Percentiles rank a stretch among this genome's conserved stretches.
Evolutionary conservation across 2,888 invertebrate species (phyloP).

Genomic region (Lysandra coridon): DNA sequence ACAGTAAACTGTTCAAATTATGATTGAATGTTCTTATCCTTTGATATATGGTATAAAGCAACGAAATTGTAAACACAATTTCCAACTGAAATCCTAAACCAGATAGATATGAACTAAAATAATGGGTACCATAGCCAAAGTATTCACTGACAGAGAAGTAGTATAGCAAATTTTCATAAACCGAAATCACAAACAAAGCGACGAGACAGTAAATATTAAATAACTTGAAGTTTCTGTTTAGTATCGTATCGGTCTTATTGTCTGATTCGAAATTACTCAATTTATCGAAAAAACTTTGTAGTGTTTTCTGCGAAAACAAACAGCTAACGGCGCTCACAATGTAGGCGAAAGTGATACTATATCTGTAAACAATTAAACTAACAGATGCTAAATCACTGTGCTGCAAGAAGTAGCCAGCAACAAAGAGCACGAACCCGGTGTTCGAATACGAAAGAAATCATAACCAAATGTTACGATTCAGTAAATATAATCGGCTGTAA

Average conservation of each 20-base stretch:
- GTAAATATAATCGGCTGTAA: constrained; percentile 3
- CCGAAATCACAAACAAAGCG: not conserved
- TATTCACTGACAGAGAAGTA: not conserved
- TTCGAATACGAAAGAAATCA: not conserved
- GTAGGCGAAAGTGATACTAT: not conserved
- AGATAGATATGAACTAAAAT: not conserved
- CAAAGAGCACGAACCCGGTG: not conserved
- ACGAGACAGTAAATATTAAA: constrained; percentile 4
- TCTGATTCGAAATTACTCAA: not conserved
- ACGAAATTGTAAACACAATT: not conserved
- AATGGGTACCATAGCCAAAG: not conserved
- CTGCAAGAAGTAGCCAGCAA: not conserved
- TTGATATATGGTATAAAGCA: constrained; percentile 1
- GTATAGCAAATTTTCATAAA: not conserved
- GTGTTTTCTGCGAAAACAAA: not conserved
- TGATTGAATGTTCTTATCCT: not conserved
- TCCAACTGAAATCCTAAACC: not conserved
- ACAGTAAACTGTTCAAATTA: not conserved
- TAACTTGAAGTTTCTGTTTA: not conserved
- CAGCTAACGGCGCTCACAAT: not conserved
- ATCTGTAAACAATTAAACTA: not conserved
- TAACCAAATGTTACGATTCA: not conserved
- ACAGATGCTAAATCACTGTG: not conserved
- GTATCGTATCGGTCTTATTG: not conserved
- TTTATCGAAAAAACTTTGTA: not conserved